Evolutionary conservation across 1,140 invertebrate genomes (phyloP), one percentile per base, ranked within the genome.

Genomic region (Philopotamus ludificatus): DNA sequence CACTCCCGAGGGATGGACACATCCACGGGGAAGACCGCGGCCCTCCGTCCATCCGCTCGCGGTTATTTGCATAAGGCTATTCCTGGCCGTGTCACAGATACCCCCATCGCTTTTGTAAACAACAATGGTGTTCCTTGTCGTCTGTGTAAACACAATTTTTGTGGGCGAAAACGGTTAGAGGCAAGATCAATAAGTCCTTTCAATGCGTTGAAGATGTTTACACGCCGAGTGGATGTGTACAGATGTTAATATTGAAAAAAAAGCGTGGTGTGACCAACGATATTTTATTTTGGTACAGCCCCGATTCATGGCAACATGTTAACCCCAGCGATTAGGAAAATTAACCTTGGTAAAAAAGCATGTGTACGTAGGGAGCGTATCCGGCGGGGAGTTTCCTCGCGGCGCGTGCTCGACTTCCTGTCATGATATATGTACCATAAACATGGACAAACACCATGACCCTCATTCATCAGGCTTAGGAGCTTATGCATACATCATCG

Each of bases 121-220:
- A n/a, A n/a, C n/a, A 58, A 58, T 58, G 41, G 41, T 58, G 34
- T 42, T 41, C 34, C 39, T 44, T 58, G 34, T 58, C 34, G 34
- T 58, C 54, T 58, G 54, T 58, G 54, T 58, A 54, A 54, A 54
- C 51, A 10, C 10, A 9, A 12, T 58, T 58, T 58, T 58, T 39
- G 15, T 26, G 8, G 21, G 7, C 34, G 2, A 53, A n/a, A 53
- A 26, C 15, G 10, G 2, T 8, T n/a, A n/a, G 18, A 42, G 47
- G 23, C 3, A 58, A 58, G 54, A 58, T 58, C 54, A 58, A 58
- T 58, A 58, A 20, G 12, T 15, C n/a, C 25, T 42, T 42, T 23
- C 12, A 15, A 23, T 10, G 10, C 9, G 15, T 3, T 12, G 34
- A 15, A 22, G 39, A 58, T 21, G 28, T 58, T 41, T 42, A 34